These are phyloP conservation scores for Choreutis nemorana DNA, from an alignment of 2,888 invertebrate genomes.

Conservation along the genomic window DNA sequence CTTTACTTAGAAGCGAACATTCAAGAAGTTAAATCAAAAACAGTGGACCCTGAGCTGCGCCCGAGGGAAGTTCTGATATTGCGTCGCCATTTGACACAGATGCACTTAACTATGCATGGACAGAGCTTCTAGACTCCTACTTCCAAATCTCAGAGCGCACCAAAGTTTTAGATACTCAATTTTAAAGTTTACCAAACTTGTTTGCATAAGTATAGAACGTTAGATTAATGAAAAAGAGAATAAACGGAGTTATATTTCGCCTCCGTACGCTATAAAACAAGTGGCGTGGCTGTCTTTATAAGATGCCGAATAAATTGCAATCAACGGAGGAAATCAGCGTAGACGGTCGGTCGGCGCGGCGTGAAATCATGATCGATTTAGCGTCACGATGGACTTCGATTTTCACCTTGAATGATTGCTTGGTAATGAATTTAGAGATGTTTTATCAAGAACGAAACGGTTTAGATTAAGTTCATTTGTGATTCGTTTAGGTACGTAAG, in stretches of 20 bases:
- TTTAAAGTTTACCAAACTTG: conserved; percentile 28
- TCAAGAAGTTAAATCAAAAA: conserved; percentile 30
- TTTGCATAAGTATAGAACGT: conserved; percentile 4
- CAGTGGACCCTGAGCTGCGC: conserved; percentile 24
- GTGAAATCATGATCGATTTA: no score
- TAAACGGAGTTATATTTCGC: no score
- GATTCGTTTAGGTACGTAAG: neutral
- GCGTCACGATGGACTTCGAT: conserved; percentile 37
- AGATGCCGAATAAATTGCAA: no score
- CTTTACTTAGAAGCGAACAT: no score
- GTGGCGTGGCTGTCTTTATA: no score
- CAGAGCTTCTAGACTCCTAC: conserved; percentile 34
- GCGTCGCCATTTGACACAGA: conserved; percentile 51
- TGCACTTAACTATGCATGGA: conserved; percentile 61
- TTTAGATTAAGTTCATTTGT: neutral
- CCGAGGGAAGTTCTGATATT: conserved; percentile 40
- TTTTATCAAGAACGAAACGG: conserved; percentile 33
- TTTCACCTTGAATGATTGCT: conserved; percentile 47
- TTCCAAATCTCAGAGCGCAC: conserved; percentile 37
- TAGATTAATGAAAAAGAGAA: no score
- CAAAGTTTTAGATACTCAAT: conserved; percentile 36
- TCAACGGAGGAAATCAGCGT: conserved; percentile 10
- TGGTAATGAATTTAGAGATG: conserved; percentile 14
- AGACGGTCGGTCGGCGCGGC: conserved; percentile 24
- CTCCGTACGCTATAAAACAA: no score